Evolutionary conservation across 2,888 invertebrate genomes (phyloP).

Genomic region (Tenthredo scrophulariae): DNA sequence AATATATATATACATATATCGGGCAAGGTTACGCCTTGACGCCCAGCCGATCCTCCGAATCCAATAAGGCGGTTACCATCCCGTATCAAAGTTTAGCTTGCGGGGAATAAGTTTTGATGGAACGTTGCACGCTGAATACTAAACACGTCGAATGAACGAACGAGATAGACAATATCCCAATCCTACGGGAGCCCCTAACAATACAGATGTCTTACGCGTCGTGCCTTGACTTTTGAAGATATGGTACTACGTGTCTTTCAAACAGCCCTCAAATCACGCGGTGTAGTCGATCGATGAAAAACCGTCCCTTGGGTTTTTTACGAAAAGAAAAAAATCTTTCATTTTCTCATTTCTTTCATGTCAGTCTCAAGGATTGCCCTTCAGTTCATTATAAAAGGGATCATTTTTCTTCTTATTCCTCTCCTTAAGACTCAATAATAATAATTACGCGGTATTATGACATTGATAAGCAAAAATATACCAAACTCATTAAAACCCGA

Average conservation of each 20-base stretch:
- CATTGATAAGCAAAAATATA: background rate
- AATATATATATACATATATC: background rate
- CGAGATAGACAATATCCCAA: constrained; percentile 54
- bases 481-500: background rate
- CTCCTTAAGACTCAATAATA: background rate
- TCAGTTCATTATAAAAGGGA: background rate
- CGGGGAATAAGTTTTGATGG: constrained; percentile 72
- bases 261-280: constrained; percentile 51
- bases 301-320: constrained; percentile 38
- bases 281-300: constrained; percentile 34
- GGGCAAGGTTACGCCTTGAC: background rate
- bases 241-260: constrained; percentile 51
- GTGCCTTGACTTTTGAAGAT: constrained; percentile 47
- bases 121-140: constrained; percentile 70
- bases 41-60: constrained; percentile 55
- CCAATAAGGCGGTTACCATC: constrained; percentile 69
- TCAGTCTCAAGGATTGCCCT: background rate
- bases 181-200: constrained; percentile 53
- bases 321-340: background rate
- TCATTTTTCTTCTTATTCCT: background rate
- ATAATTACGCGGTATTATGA: background rate
- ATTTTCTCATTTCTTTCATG: background rate
- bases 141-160: constrained; percentile 60
- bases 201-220: constrained; percentile 52
- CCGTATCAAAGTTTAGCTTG: constrained; percentile 67